Evolutionary conservation across 2,888 invertebrate genomes (phyloP), one percentile per base, ranked within the genome.

Genomic region (Coecobrya sp.): DNA sequence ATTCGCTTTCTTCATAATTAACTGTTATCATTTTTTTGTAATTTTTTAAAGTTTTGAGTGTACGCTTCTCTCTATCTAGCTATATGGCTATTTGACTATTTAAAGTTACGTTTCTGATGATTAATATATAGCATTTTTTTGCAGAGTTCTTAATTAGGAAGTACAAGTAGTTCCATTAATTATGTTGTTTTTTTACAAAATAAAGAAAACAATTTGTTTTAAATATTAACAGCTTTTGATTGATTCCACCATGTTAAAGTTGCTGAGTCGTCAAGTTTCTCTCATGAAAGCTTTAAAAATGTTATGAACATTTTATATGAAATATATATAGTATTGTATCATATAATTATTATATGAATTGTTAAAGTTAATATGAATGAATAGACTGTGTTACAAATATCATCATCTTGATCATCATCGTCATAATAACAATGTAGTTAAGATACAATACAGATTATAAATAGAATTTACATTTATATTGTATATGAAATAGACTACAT

Each of bases 191-290:
- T 13, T 45, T 22, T 76, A 76, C 76, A 76, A 22, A 76, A 65
- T 36, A 16, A 68, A 30, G 27, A 11, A 52, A 79, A 52, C 25
- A 16, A 7, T 49, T 79, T n/a, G 52, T n/a, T n/a, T n/a, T n/a
- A n/a, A n/a, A n/a, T n/a, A 27, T 13, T 79, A n/a, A 36, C 55
- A n/a, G 82, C 13, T 79, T 7, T 13, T 82, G 59, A 82, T 82
- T 79, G 79, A 79, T 52, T 79, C 59, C 82, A 82, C 82, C 59
- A 11, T 62, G 82, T 82, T 82, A 62, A n/a, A 59, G 62, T 82
- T 59, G 59, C 25, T 19, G 42, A 59, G 22, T 36, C 19, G 7
- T 73, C 13, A 11, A 16, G 25, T 65, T 16, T 65, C 42, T 70
- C 45, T 25, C 27, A 79, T 79, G 22, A 79, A 79, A 79, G 79